Evolutionary conservation across 2,888 invertebrate genomes (phyloP), one percentile per base, ranked within the genome.

Genomic region (Agrotis exclamationis): DNA sequence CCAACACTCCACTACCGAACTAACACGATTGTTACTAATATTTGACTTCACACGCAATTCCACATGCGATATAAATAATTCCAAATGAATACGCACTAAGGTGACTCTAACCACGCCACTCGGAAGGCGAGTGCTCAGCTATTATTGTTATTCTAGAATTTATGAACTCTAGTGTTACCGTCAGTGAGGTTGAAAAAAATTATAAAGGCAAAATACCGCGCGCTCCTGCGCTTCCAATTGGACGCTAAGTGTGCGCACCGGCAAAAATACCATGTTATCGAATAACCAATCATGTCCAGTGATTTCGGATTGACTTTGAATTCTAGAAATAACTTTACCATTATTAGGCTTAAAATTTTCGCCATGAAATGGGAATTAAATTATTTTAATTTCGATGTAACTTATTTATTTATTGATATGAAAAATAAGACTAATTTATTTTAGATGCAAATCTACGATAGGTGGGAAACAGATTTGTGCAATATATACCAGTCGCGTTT

Each of bases 301-400:
- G 70, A 64, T 69, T 70, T 56, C 59, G 68, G 62, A 73, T 71
- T 65, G 81, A 82, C 70, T 80, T 83, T 74, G 70, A 80, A 76
- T 80, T 85, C 70, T 85, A 82, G 79, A 71, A 76, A 69, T 80
- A 85, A 77, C 73, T 77, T 76, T 81, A 83, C 85, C 79, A 84
- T 79, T 77, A 79, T 70, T 80, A 82, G 83, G 82, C 79, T 77
- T 81, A 77, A 74, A 80, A 67, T 66, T 78, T 79, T 76, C n/a
- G 85, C 89, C 89, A 89, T 90, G 62, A 87, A 88, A 89, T 90
- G 89, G 89, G 85, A 82, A 76, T 81, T 81, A 78, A 82, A 75
- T 81, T 83, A 83, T 76, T 79, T 87, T 69, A 76, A 78, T 73
- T 79, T 73, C 60, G 63, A 76, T 79, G 71, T 82, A 79, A 81